Conservation (phyloP, 2,888 invertebrate genomes). For the Synergus japonicus region DNA sequence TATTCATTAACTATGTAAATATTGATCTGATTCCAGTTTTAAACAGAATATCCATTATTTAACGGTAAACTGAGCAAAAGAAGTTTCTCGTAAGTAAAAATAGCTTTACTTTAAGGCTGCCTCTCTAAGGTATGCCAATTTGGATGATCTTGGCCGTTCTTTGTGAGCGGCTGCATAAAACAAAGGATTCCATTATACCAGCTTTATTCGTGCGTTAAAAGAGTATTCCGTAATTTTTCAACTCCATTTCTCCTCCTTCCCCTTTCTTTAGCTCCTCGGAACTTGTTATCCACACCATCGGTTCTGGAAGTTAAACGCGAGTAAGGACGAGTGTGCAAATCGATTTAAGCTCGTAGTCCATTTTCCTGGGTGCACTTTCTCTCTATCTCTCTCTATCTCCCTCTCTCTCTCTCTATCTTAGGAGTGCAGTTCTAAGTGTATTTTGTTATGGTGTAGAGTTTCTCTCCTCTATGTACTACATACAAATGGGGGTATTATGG, state of each 20-base stretch:
- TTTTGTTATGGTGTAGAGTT: neutral
- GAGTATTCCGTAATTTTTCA: constrained; percentile 12
- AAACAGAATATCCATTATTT: no score
- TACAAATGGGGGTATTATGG: no score
- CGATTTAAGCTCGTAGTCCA: neutral
- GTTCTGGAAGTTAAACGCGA: neutral
- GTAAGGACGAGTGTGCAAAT: constrained; percentile 5
- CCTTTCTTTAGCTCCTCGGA: constrained; percentile 1
- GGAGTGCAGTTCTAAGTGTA: no score
- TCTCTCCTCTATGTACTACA: neutral
- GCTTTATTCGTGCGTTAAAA: neutral
- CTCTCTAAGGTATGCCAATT: constrained; percentile 12
- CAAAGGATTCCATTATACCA: constrained; percentile 7
- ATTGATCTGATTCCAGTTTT: no score
- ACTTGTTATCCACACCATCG: constrained; percentile 13
- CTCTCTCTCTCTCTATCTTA: neutral
- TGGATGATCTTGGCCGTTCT: constrained; percentile 8
- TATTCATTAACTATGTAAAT: no score
- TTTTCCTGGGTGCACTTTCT: neutral
- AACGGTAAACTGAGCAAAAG: no score
- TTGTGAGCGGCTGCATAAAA: constrained; percentile 4
- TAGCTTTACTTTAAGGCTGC: neutral
- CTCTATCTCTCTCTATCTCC: neutral
- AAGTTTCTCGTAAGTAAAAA: no score
- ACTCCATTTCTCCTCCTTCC: neutral